phyloP scores from a whole-genome alignment of 2,113 vertebrate genomes.

The Cephalopholis sonnerati region DNA sequence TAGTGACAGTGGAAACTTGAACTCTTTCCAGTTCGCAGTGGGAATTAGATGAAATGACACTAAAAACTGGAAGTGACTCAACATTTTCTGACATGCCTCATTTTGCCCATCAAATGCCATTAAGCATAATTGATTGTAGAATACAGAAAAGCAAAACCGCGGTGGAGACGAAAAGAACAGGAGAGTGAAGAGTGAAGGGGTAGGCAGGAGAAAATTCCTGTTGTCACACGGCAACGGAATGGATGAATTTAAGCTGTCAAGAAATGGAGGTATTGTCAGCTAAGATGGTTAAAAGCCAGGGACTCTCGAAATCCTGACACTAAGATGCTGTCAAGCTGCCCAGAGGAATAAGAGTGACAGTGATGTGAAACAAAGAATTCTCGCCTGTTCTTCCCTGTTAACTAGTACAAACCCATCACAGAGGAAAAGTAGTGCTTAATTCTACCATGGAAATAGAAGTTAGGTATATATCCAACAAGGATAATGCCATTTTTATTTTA shows the following conservation, averaged over 20 bases:
- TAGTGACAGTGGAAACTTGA: constrained; percentile 56
- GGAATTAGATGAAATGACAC: constrained; percentile 60
- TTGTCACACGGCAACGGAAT: constrained; percentile 69
- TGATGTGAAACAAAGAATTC: constrained; percentile 66
- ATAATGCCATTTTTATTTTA: neutral
- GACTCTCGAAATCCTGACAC: constrained; percentile 78
- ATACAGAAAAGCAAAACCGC: constrained; percentile 41
- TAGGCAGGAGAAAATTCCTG: constrained; percentile 46
- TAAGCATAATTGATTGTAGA: constrained; percentile 55
- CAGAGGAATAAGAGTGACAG: constrained; percentile 65
- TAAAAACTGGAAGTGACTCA: constrained; percentile 58
- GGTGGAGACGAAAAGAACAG: constrained; percentile 32
- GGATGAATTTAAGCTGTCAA: constrained; percentile 78
- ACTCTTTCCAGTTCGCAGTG: constrained; percentile 50
- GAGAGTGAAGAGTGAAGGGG: constrained; percentile 14
- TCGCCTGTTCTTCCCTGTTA: constrained; percentile 23
- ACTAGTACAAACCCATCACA: constrained; percentile 20
- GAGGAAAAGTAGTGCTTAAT: constrained; percentile 2
- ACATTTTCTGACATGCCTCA: constrained; percentile 50
- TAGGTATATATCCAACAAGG: neutral
- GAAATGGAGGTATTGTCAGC: constrained; percentile 77
- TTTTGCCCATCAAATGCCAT: constrained; percentile 60
- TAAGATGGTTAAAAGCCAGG: constrained; percentile 76
- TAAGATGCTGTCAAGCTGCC: constrained; percentile 78
- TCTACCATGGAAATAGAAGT: neutral